Conservation (phyloP, 2,113 vertebrate genomes). For the Spea multiplicata region DNA sequence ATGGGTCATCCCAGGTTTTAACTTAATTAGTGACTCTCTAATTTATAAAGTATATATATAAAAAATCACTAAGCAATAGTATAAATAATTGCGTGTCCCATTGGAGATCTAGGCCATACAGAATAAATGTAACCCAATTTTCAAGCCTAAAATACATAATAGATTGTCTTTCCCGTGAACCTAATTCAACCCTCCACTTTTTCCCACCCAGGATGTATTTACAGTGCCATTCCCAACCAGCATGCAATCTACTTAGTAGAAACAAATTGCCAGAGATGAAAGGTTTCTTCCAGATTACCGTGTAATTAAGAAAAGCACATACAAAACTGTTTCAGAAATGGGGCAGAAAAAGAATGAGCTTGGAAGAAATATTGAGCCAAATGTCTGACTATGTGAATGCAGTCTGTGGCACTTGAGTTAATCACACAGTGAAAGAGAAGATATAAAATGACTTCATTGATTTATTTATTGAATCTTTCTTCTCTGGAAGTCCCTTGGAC, state of each 20-base stretch:
- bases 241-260: slow-evolving; percentile 28
- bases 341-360: slow-evolving; percentile 25
- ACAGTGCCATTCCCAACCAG: neutral
- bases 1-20: no score
- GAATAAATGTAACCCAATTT: no score
- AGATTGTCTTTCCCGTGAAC: neutral
- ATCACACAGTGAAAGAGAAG: slow-evolving; percentile 45
- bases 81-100: no score
- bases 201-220: neutral
- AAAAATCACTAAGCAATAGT: no score
- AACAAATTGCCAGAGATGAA: slow-evolving; percentile 35
- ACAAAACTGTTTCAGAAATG: slow-evolving; percentile 44
- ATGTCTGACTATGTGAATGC: slow-evolving; percentile 43
- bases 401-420: slow-evolving; percentile 44
- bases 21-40: no score
- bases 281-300: slow-evolving; percentile 38
- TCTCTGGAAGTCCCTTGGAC: slow-evolving; percentile 40
- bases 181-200: neutral
- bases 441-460: slow-evolving; percentile 49
- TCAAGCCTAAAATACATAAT: neutral
- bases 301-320: slow-evolving; percentile 48
- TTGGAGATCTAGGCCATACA: no score
- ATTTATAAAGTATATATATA: no score
- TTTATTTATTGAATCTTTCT: slow-evolving; percentile 49
- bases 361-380: slow-evolving; percentile 43